Percentiles rank a stretch among this genome's conserved stretches.
Conservation (phyloP, 2,113 vertebrate species). For the Panthera tigris region DNA sequence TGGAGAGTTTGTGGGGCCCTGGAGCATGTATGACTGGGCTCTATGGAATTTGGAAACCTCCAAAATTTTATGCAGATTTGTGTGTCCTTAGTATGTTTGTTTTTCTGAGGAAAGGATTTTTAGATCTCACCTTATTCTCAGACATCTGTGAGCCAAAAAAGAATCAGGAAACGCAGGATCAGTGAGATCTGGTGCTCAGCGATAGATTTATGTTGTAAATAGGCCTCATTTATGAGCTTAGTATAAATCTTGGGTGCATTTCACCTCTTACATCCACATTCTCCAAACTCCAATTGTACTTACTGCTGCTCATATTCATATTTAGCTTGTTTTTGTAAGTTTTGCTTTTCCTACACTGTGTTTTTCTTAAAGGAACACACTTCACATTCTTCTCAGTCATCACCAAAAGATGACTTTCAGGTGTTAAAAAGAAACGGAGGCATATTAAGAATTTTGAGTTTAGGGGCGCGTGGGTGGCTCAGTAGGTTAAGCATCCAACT, state of each 20-base stretch:
- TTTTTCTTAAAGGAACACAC: neutral
- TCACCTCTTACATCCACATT: neutral
- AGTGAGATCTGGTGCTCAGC: neutral
- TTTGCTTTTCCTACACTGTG: neutral
- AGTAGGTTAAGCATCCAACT: too few relatives aligned
- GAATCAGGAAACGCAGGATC: neutral
- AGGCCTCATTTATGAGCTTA: neutral
- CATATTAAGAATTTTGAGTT: neutral
- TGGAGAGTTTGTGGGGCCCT: neutral
- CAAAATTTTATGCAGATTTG: neutral
- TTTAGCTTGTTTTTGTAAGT: neutral
- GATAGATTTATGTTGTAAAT: neutral
- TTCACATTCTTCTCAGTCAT: neutral
- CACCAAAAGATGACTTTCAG: neutral
- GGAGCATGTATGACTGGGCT: neutral
- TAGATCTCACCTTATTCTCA: neutral
- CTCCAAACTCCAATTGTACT: neutral
- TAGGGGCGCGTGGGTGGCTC: too few relatives aligned
- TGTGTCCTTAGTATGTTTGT: neutral
- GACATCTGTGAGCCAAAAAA: conserved; percentile 5
- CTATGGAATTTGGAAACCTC: neutral
- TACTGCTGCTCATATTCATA: neutral
- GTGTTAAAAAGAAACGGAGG: neutral
- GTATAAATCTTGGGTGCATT: neutral
- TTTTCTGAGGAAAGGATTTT: neutral